Base-by-base conservation (phyloP, 1,140 invertebrate genomes). In the Hirudo medicinalis region DNA sequence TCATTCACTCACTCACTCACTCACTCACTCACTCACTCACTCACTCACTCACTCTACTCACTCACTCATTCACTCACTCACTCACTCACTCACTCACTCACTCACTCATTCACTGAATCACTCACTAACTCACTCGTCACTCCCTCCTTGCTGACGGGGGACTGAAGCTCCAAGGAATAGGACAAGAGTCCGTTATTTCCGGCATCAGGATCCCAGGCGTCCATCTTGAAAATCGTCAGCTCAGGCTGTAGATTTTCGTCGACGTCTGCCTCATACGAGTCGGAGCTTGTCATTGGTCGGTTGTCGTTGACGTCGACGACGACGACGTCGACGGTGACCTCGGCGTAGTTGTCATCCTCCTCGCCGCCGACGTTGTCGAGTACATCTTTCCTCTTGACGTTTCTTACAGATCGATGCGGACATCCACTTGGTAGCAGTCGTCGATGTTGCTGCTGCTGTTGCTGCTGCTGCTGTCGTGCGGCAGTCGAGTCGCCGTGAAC, bases 141-240 rank as follows among this genome's bases (percentile, higher is more conserved):
- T 63, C 57, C 57, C 9, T 63, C 29, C 19, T 25, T 63, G 9
- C 57, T 17, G 43, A 17, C 9, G 15, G 43, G 43, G 13, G 43
- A 49, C 43, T 49, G 43, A 0, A 49, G 43, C 13, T 49, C 43
- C 43, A 63, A 25, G 22, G 57, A 63, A n/a, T 63, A 63, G 11
- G 22, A 22, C 22, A 63, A 13, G 19, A 22, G 57, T 63, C 57
- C 57, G 15, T 63, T 63, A 32, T 63, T 32, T 63, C 57, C 57
- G 4, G 22, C 19, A 32, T 63, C 57, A 1, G 29, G 57, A 63
- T 63, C 57, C 57, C 22, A 22, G 57, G 57, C 57, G 22, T 4
- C 57, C 57, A 63, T 63, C 29, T 63, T 63, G 29, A 63, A 63
- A 63, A 63, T 63, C 22, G 57, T 32, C 29, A 63, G 4, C 17